Evolutionary conservation across 1,140 invertebrate genomes (phyloP).

Genomic region (Zaprionus africanus): DNA sequence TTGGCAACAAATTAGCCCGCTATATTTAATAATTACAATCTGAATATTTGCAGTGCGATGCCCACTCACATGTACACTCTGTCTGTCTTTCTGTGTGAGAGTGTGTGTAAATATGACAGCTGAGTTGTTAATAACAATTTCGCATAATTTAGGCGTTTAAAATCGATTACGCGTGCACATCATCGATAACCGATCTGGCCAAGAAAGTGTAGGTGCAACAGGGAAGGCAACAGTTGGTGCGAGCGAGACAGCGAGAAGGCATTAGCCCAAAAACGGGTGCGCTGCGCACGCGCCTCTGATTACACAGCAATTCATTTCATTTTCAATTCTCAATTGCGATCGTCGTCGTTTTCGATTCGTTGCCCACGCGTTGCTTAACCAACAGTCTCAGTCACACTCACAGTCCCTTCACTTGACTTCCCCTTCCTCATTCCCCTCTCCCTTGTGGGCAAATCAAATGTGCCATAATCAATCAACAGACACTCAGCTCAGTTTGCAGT

Average conservation of each 20-base stretch:
- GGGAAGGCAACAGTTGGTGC: not conserved
- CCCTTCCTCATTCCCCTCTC: not conserved
- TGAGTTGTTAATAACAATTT: slow-evolving; percentile 54
- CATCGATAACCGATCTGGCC: slow-evolving; percentile 16
- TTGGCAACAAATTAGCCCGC: slow-evolving; percentile 17
- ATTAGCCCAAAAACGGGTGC: slow-evolving; percentile 58
- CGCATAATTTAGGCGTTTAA: slow-evolving; percentile 70
- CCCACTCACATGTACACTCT: slow-evolving; percentile 15
- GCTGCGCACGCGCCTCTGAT: slow-evolving; percentile 78
- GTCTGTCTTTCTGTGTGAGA: slow-evolving; percentile 3
- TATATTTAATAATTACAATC: slow-evolving; percentile 41
- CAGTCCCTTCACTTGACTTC: slow-evolving; percentile 38
- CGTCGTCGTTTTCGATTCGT: slow-evolving; percentile 38
- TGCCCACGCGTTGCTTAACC: slow-evolving; percentile 59
- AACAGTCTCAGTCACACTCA: slow-evolving; percentile 30
- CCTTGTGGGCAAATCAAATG: slow-evolving; percentile 49
- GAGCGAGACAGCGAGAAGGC: not conserved
- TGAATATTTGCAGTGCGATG: slow-evolving; percentile 35
- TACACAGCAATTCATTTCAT: slow-evolving; percentile 63
- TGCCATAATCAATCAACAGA: slow-evolving; percentile 71
- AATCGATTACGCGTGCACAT: slow-evolving; percentile 64
- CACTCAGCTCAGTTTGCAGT: slow-evolving; percentile 31
- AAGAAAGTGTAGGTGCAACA: not conserved
- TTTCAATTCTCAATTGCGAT: slow-evolving; percentile 60
- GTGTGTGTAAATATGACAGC: slow-evolving; percentile 39